phyloP scores from a whole-genome alignment of 1,140 invertebrate species.

The Heliconius eleuchia region DNA sequence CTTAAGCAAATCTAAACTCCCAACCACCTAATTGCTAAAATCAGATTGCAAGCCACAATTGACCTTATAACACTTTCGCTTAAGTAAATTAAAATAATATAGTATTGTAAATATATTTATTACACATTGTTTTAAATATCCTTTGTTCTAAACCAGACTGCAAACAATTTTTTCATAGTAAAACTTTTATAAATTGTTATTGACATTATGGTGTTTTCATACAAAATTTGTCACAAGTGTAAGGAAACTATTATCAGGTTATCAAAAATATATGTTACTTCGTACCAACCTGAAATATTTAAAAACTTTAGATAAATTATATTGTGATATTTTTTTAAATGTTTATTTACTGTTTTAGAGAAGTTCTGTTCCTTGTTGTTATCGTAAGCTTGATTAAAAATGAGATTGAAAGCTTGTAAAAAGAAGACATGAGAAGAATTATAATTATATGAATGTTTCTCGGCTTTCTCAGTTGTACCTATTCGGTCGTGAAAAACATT shows the following conservation, averaged over 20 bases:
- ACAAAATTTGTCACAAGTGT: too few species aligned
- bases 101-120: background rate
- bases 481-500: slow-evolving; percentile 4
- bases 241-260: too few species aligned
- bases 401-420: slow-evolving; percentile 7
- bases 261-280: too few species aligned
- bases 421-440: slow-evolving; percentile 6
- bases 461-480: background rate
- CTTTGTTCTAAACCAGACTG: background rate
- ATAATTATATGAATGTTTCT: slow-evolving; percentile 3
- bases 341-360: too few species aligned
- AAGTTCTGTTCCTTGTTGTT: background rate
- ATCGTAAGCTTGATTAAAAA: background rate
- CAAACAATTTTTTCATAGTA: background rate
- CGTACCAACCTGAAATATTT: too few species aligned
- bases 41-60: too few species aligned
- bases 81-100: background rate
- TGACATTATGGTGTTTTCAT: too few species aligned
- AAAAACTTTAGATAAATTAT: too few species aligned
- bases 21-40: too few species aligned
- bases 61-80: background rate
- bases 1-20: too few species aligned
- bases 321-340: too few species aligned
- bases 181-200: background rate
- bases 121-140: background rate